Conservation (phyloP, 1,140 invertebrate genomes). For the Drosophila mojavensis region DNA sequence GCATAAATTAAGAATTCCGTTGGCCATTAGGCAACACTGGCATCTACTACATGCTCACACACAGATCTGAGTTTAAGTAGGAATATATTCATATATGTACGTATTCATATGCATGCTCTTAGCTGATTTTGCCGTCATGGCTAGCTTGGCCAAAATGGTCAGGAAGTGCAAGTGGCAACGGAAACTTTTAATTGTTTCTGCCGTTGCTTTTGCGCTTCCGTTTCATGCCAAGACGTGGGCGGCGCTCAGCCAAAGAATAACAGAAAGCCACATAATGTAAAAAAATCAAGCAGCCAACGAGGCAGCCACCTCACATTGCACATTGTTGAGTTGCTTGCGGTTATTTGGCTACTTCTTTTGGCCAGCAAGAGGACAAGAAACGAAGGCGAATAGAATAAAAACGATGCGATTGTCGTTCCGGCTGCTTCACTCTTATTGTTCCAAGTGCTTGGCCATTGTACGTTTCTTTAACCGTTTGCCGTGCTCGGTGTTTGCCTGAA, state of each 20-base stretch:
- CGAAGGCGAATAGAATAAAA: not conserved
- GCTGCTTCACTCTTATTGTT: conserved; percentile 64
- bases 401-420: conserved; percentile 74
- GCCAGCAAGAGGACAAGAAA: conserved; percentile 14
- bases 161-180: conserved; percentile 80
- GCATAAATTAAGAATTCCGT: conserved; percentile 33
- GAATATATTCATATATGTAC: no score
- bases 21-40: conserved; percentile 1
- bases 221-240: conserved; percentile 53
- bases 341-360: conserved; percentile 76
- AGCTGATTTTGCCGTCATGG: conserved; percentile 48
- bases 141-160: conserved; percentile 55
- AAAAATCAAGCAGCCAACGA: conserved; percentile 43
- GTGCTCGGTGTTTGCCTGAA: conserved; percentile 10
- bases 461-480: conserved; percentile 66
- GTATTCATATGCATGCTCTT: conserved; percentile 23
- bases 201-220: conserved; percentile 73
- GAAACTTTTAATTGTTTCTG: conserved; percentile 83
- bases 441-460: conserved; percentile 63
- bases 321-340: conserved; percentile 60
- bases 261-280: conserved; percentile 60
- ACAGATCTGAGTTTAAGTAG: not conserved
- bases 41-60: not conserved
- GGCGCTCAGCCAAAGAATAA: conserved; percentile 42
- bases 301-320: conserved; percentile 53